Evolutionary conservation across 2,797 vertebrate species (phyloP).

Genomic region (Aulostomus chinensis): DNA sequence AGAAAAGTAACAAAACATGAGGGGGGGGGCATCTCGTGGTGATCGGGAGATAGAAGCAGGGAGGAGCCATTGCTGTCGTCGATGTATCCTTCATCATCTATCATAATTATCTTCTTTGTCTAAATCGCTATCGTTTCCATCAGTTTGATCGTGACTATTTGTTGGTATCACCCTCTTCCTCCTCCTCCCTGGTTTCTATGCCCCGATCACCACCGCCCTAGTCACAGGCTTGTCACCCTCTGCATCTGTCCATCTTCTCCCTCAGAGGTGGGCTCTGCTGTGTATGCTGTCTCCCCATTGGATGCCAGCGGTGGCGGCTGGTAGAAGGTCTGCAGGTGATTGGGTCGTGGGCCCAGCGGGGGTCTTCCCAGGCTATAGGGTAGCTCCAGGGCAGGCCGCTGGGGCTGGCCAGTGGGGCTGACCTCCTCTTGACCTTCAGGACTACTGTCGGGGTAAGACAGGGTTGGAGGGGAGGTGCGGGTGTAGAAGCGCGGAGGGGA

Average conservation of each 20-base stretch:
- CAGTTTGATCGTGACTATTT: conserved; percentile 10
- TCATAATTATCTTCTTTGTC: conserved; percentile 20
- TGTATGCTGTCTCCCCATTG: conserved; percentile 85
- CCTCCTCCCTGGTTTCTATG: conserved; percentile 76
- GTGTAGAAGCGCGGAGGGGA: conserved; percentile 79
- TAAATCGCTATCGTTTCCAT: conserved; percentile 25
- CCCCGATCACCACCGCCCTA: conserved; percentile 86
- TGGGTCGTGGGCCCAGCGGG: conserved; percentile 85
- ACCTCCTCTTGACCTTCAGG: conserved; percentile 84
- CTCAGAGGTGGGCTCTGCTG: conserved; percentile 83
- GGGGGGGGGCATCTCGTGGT: conserved; percentile 70
- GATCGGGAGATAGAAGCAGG: conserved; percentile 80
- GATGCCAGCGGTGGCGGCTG: conserved; percentile 84
- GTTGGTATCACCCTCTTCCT: conserved; percentile 29
- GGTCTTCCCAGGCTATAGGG: conserved; percentile 91
- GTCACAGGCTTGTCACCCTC: conserved; percentile 95
- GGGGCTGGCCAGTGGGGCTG: conserved; percentile 75
- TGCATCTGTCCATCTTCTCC: conserved; percentile 95
- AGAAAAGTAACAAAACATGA: conserved; percentile 72
- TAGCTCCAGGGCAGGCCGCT: conserved; percentile 79
- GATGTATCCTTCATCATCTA: conserved; percentile 16
- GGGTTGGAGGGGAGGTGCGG: conserved; percentile 70
- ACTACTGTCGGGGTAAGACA: conserved; percentile 92
- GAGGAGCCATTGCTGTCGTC: conserved; percentile 68
- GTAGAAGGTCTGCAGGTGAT: conserved; percentile 92